Evolutionary conservation across 2,797 vertebrate species (phyloP).

Genomic region (Etheostoma perlongum): DNA sequence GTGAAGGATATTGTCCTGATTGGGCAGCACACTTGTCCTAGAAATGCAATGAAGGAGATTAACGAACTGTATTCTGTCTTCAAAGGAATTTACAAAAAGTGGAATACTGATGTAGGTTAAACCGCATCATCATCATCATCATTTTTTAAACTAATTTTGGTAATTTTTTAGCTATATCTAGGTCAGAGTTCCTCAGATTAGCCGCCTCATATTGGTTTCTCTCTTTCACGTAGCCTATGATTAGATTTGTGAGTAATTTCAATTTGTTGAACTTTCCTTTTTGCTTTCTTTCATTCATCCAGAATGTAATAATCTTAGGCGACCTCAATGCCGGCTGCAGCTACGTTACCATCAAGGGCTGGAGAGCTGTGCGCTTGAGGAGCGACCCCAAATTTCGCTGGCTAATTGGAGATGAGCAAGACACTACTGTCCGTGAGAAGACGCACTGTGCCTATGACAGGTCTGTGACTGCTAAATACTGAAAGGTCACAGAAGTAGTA

Average conservation of each 20-base stretch:
- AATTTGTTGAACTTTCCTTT: conserved; percentile 1
- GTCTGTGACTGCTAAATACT: conserved; percentile 55
- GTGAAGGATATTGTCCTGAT: conserved; percentile 87
- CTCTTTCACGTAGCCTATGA: neutral
- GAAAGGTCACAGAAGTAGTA: neutral
- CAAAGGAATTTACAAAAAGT: conserved; percentile 80
- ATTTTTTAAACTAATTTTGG: neutral
- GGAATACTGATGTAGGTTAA: conserved; percentile 83
- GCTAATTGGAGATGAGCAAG: conserved; percentile 87
- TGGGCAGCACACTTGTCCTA: conserved; percentile 87
- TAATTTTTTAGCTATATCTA: neutral
- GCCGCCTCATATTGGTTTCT: neutral
- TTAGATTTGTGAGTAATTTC: neutral
- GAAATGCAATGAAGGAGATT: conserved; percentile 86
- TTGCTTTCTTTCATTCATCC: conserved; percentile 21
- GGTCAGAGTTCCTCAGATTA: neutral
- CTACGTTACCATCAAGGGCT: conserved; percentile 85
- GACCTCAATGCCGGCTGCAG: conserved; percentile 89
- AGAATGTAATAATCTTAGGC: conserved; percentile 90
- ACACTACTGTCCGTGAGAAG: conserved; percentile 87
- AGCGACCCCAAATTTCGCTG: conserved; percentile 85
- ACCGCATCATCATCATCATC: neutral
- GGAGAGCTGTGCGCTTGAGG: conserved; percentile 79
- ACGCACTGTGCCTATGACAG: conserved; percentile 90
- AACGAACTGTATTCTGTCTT: conserved; percentile 85